Conservation (phyloP, 2,113 vertebrate species). For the Oriolus oriolus region DNA sequence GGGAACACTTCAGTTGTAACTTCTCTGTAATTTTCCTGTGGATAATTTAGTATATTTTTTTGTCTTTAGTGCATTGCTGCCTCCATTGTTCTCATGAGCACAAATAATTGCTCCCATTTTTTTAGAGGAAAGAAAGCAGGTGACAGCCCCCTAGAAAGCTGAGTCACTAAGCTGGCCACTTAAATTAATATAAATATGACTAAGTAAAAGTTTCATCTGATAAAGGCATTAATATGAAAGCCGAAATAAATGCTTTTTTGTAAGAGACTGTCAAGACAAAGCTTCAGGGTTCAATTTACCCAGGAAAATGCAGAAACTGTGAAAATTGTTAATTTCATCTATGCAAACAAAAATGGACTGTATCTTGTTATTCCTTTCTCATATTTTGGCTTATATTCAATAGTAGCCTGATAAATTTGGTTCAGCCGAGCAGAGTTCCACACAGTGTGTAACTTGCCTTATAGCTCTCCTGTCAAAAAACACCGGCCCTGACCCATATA, state of each 20-base stretch:
- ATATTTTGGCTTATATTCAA: slow-evolving; percentile 28
- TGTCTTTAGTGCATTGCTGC: slow-evolving; percentile 56
- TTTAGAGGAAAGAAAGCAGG: slow-evolving; percentile 61
- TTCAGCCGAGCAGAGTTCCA: slow-evolving; percentile 1
- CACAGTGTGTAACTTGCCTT: not conserved
- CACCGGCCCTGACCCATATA: not conserved
- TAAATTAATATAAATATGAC: slow-evolving; percentile 67
- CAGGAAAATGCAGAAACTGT: slow-evolving; percentile 22
- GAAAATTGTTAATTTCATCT: slow-evolving; percentile 22
- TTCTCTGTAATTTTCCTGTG: slow-evolving; percentile 56
- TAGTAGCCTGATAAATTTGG: slow-evolving; percentile 13
- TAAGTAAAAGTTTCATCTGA: slow-evolving; percentile 65
- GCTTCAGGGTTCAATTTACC: slow-evolving; percentile 26
- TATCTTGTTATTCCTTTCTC: slow-evolving; percentile 26
- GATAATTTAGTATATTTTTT: slow-evolving; percentile 63
- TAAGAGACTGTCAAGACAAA: slow-evolving; percentile 31
- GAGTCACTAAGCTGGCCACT: slow-evolving; percentile 53
- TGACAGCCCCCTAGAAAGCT: slow-evolving; percentile 56
- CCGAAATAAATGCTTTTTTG: slow-evolving; percentile 47
- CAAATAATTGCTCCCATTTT: slow-evolving; percentile 73
- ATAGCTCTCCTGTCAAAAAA: not conserved
- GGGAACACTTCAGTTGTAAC: slow-evolving; percentile 22
- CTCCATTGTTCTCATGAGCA: slow-evolving; percentile 59
- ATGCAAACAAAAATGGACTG: slow-evolving; percentile 32
- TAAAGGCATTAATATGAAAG: slow-evolving; percentile 43